These are phyloP conservation scores for Pao palembangensis DNA, from an alignment of 2,113 vertebrate species.

Conservation along the genomic window DNA sequence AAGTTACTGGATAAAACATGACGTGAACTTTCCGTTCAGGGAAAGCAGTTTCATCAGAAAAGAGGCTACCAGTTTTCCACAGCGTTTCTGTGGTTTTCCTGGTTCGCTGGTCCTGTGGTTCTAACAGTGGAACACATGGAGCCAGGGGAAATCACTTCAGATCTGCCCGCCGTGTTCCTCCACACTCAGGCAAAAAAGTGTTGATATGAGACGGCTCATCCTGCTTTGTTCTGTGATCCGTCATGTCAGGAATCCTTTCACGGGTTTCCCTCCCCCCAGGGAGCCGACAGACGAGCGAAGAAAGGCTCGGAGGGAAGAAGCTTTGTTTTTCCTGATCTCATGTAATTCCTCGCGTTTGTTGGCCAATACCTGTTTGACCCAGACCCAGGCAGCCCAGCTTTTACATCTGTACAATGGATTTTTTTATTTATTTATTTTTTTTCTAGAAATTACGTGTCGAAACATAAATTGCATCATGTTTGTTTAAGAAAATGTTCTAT, in stretches of 20 bases:
- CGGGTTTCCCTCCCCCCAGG: slow-evolving; percentile 23
- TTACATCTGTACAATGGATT: no score
- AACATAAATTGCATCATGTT: no score
- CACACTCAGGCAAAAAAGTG: slow-evolving; percentile 60
- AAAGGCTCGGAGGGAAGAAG: slow-evolving; percentile 24
- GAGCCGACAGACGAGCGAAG: slow-evolving; percentile 30
- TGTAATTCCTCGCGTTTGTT: background rate
- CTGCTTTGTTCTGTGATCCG: slow-evolving; percentile 53
- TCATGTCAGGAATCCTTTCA: slow-evolving; percentile 66
- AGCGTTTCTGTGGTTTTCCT: slow-evolving; percentile 31
- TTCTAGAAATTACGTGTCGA: no score
- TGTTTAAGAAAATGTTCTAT: no score
- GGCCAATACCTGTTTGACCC: background rate
- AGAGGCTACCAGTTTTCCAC: slow-evolving; percentile 20
- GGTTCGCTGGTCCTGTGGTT: slow-evolving; percentile 16
- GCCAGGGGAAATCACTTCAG: slow-evolving; percentile 58
- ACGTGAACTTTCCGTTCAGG: background rate
- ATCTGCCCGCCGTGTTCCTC: slow-evolving; percentile 46
- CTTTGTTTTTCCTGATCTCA: background rate
- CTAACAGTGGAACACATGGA: slow-evolving; percentile 39
- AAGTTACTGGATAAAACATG: background rate
- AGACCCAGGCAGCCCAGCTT: no score
- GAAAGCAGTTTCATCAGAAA: background rate
- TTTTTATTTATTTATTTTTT: background rate
- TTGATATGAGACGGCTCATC: slow-evolving; percentile 61